phyloP scores from a whole-genome alignment of 2,888 invertebrate genomes.

The Cremastobaeus sp. region DNA sequence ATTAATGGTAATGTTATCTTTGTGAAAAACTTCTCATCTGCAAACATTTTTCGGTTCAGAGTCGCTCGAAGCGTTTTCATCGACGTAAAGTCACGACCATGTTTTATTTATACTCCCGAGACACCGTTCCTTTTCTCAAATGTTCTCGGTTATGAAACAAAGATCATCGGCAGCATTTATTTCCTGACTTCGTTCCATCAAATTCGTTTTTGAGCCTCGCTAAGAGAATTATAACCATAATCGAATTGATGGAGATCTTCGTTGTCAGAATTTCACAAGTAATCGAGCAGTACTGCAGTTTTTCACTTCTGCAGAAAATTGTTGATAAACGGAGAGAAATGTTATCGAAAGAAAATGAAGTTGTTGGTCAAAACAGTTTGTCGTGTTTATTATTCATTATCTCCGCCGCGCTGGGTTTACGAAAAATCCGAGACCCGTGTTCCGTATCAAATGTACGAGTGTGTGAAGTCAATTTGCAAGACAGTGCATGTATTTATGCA shows the following conservation, averaged over 20 bases:
- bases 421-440: constrained; percentile 66
- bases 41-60: constrained; percentile 45
- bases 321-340: too few relatives aligned
- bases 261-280: too few relatives aligned
- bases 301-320: too few relatives aligned
- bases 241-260: too few relatives aligned
- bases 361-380: constrained; percentile 58
- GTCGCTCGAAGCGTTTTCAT: constrained; percentile 45
- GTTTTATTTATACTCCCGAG: constrained; percentile 52
- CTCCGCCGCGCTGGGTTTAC: constrained; percentile 62
- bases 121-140: constrained; percentile 45
- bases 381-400: constrained; percentile 67
- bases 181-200: too few relatives aligned
- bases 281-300: too few relatives aligned
- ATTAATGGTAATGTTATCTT: constrained; percentile 55
- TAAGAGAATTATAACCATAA: too few relatives aligned
- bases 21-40: constrained; percentile 50
- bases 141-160: constrained; percentile 24
- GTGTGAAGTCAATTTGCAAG: constrained; percentile 69
- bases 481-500: constrained; percentile 53
- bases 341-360: too few relatives aligned
- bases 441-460: constrained; percentile 65
- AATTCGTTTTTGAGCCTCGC: too few relatives aligned
- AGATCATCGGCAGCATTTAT: constrained; percentile 11
- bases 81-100: constrained; percentile 45